Evolutionary conservation across 2,888 invertebrate genomes (phyloP).

Genomic region (Platycheirus albimanus): DNA sequence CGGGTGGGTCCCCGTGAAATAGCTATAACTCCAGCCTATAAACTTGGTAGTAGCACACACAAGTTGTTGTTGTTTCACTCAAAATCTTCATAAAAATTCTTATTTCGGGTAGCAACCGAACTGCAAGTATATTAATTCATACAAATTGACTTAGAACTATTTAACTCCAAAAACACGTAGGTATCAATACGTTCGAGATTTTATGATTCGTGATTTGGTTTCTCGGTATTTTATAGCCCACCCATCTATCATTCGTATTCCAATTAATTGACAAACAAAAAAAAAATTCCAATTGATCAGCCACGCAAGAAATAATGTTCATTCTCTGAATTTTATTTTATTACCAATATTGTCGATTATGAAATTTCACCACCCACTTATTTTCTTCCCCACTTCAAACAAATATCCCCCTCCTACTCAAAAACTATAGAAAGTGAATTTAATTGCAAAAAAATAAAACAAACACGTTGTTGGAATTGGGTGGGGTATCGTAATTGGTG

Average conservation of each 20-base stretch:
- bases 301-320: constrained; percentile 27
- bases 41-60: too few relatives aligned
- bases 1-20: too few relatives aligned
- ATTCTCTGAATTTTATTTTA: constrained; percentile 36
- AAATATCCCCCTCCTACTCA: background rate
- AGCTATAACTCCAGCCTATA: too few relatives aligned
- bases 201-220: too few relatives aligned
- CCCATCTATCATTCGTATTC: background rate
- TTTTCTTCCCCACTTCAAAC: constrained; percentile 25
- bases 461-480: constrained; percentile 5
- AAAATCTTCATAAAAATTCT: too few relatives aligned
- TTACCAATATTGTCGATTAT: constrained; percentile 25
- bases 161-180: too few relatives aligned
- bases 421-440: constrained; percentile 50
- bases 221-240: too few relatives aligned
- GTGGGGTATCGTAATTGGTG: constrained; percentile 38
- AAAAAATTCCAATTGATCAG: constrained; percentile 16
- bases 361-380: constrained; percentile 37
- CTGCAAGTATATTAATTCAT: too few relatives aligned
- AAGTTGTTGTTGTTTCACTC: too few relatives aligned
- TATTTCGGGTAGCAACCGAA: too few relatives aligned
- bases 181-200: too few relatives aligned
- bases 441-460: constrained; percentile 27
- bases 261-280: constrained; percentile 8
- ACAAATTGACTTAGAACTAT: too few relatives aligned